phyloP scores from a whole-genome alignment of 2,888 invertebrate species.

The Oligia strigilis region DNA sequence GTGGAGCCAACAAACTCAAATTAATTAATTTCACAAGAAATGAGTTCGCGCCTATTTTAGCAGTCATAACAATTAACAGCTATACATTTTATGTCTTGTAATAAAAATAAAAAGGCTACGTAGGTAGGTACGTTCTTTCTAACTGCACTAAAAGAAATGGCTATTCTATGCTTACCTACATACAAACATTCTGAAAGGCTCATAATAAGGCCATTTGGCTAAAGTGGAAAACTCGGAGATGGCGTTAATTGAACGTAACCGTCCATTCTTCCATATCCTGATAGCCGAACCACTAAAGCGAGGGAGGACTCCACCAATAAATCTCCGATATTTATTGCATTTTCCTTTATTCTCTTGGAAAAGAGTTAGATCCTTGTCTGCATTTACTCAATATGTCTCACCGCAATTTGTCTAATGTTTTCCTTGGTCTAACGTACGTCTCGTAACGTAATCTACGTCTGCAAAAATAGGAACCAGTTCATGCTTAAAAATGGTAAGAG shows the following conservation, averaged over 20 bases:
- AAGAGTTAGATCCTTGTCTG: conserved; percentile 41
- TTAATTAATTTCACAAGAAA: not conserved
- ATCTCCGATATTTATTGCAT: conserved; percentile 65
- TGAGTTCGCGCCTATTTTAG: not conserved
- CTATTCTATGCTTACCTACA: conserved; percentile 8
- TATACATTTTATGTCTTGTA: conserved; percentile 4
- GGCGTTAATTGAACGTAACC: conserved; percentile 67
- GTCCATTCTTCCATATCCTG: conserved; percentile 56
- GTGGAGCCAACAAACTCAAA: not conserved
- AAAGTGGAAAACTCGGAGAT: conserved; percentile 62
- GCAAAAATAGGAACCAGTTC: conserved; percentile 4
- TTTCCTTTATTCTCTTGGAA: conserved; percentile 61
- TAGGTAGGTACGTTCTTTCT: not conserved
- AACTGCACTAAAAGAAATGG: conserved; percentile 13
- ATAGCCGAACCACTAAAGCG: conserved; percentile 49
- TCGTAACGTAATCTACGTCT: not conserved
- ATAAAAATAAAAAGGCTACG: not conserved
- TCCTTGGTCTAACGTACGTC: not conserved
- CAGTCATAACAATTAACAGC: conserved; percentile 6
- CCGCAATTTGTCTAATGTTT: conserved; percentile 21
- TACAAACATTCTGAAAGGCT: conserved; percentile 46
- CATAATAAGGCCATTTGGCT: conserved; percentile 46
- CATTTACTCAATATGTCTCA: conserved; percentile 24
- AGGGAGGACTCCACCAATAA: conserved; percentile 50
- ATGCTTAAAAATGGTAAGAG: conserved; percentile 1